Percentiles rank a stretch among this genome's conserved stretches.
Conservation (phyloP, 30 jellyfish, hydroid and myxozoan genomes). For the Aurelia coerulea region DNA sequence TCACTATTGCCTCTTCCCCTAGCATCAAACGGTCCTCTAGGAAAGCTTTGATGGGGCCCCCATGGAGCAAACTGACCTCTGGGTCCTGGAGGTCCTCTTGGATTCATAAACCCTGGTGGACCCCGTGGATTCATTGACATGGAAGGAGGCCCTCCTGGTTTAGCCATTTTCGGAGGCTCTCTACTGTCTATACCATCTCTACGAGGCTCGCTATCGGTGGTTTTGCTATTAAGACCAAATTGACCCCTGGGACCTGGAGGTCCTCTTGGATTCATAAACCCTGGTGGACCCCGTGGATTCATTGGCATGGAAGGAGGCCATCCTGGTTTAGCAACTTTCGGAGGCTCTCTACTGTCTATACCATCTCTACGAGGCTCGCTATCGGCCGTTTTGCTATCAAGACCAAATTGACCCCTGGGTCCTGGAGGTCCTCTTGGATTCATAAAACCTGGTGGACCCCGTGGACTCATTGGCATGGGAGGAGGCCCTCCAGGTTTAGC, state of each 20-base stretch:
- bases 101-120: slow-evolving; percentile 20
- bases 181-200: slow-evolving; percentile 14
- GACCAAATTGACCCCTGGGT: slow-evolving; percentile 1
- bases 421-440: slow-evolving; percentile 52
- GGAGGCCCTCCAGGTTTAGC: too few relatives aligned
- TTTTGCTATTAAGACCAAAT: slow-evolving; percentile 1
- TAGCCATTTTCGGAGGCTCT: slow-evolving; percentile 18
- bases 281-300: slow-evolving; percentile 24
- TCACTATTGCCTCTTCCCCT: too few relatives aligned
- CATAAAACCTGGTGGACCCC: slow-evolving; percentile 17
- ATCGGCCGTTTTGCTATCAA: slow-evolving; percentile 8
- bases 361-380: slow-evolving; percentile 8
- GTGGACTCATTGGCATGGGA: slow-evolving; percentile 2
- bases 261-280: slow-evolving; percentile 39
- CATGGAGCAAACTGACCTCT: not conserved
- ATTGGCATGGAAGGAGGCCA: not conserved
- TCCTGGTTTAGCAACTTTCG: not conserved
- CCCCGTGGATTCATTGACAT: slow-evolving; percentile 14
- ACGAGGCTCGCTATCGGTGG: not conserved
- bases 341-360: slow-evolving; percentile 12
- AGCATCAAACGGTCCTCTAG: too few relatives aligned
- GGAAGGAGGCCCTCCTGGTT: too few relatives aligned
- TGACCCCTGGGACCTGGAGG: slow-evolving; percentile 23
- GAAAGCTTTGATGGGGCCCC: not conserved
- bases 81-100: slow-evolving; percentile 50